phyloP scores from a whole-genome alignment of 2,888 invertebrate genomes.

The Dicyrtomina minuta region DNA sequence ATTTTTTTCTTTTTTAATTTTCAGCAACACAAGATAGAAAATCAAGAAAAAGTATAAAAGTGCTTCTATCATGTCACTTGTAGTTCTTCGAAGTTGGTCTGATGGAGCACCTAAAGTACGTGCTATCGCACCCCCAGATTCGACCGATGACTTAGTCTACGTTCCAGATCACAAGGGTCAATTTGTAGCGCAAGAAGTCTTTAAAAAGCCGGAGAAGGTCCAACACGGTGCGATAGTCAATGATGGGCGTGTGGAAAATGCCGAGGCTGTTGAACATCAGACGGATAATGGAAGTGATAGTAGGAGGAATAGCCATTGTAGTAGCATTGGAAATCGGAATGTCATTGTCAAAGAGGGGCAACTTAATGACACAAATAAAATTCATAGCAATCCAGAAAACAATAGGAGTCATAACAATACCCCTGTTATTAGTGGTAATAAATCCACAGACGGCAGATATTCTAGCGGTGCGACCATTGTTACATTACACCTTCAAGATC shows the following conservation, averaged over 20 bases:
- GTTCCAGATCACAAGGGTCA: constrained; percentile 47
- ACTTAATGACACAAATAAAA: not conserved
- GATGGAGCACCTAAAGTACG: constrained; percentile 53
- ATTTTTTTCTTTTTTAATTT: not conserved
- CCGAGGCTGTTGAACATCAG: no score
- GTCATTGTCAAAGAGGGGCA: constrained; percentile 14
- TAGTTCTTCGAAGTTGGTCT: constrained; percentile 45
- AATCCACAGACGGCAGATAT: not conserved
- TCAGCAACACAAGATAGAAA: not conserved
- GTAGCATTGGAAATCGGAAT: not conserved
- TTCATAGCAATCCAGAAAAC: constrained; percentile 3
- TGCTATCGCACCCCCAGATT: constrained; percentile 46
- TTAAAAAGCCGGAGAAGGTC: not conserved
- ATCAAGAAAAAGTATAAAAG: not conserved
- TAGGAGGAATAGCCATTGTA: not conserved
- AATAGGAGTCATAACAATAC: not conserved
- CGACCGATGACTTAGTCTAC: constrained; percentile 43
- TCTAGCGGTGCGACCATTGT: not conserved
- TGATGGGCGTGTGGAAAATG: no score
- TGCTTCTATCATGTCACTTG: constrained; percentile 44
- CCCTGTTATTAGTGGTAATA: not conserved
- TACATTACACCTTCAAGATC: not conserved
- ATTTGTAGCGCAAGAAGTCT: constrained; percentile 22
- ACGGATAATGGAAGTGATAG: not conserved
- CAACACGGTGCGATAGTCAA: not conserved